Percentiles rank a stretch among this genome's conserved stretches.
Conservation (phyloP, 2,797 vertebrate species). For the Alosa sapidissima region DNA sequence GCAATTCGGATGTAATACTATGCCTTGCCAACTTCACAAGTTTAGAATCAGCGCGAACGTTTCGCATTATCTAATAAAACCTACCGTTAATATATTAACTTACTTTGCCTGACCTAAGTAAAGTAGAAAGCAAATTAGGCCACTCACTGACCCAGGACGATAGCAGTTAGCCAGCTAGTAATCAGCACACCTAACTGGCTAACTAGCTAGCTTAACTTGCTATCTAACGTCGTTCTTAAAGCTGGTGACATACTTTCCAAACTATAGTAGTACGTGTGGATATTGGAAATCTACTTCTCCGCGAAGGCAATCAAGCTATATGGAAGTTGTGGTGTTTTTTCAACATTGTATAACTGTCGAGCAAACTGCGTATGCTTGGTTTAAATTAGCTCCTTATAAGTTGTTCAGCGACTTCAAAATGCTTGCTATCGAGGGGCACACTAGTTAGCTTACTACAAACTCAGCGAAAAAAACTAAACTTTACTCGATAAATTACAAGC, state of each 20-base stretch:
- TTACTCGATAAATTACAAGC: neutral
- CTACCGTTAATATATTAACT: neutral
- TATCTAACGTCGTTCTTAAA: neutral
- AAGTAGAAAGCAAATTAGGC: neutral
- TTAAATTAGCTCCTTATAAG: slow-evolving; percentile 23
- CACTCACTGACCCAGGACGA: slow-evolving; percentile 12
- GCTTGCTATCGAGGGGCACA: slow-evolving; percentile 10
- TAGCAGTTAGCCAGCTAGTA: slow-evolving; percentile 22
- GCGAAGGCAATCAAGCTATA: neutral
- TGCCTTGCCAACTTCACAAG: neutral
- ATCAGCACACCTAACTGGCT: slow-evolving; percentile 26
- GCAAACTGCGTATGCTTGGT: slow-evolving; percentile 18
- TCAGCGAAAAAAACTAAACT: neutral
- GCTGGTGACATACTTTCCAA: slow-evolving; percentile 18
- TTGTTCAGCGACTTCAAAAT: slow-evolving; percentile 12
- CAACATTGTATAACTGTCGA: neutral
- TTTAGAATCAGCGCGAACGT: neutral
- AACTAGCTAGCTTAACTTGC: slow-evolving; percentile 6
- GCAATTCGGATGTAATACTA: neutral
- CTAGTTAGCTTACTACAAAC: slow-evolving; percentile 4
- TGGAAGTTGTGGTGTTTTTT: neutral
- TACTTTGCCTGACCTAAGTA: slow-evolving; percentile 14
- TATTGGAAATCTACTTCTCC: neutral
- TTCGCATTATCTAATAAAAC: neutral
- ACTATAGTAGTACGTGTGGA: neutral